Evolutionary conservation across 2,113 vertebrate species (phyloP).

Genomic region (Oncorhynchus mykiss): DNA sequence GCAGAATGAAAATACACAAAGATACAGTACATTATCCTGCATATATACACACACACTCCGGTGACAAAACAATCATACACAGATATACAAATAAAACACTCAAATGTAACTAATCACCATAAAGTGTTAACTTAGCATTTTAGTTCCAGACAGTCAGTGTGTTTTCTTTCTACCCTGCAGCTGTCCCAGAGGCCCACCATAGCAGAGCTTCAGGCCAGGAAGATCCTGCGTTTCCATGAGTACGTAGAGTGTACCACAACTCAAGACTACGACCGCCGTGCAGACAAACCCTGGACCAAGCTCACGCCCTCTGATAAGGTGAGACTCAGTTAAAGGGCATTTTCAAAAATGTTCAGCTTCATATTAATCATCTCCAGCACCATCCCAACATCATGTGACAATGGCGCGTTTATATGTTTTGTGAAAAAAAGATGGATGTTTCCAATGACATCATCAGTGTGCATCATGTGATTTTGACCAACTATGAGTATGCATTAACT

Average conservation of each 20-base stretch:
- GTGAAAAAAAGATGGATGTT: too few species aligned
- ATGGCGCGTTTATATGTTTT: too few species aligned
- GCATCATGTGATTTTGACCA: too few species aligned
- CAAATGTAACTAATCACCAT: neutral
- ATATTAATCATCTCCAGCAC: too few species aligned
- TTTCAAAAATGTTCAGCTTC: too few species aligned
- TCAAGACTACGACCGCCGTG: slow-evolving; percentile 93
- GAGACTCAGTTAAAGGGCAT: neutral
- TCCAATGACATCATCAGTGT: too few species aligned
- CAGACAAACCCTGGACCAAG: slow-evolving; percentile 96
- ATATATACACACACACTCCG: neutral
- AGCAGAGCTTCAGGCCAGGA: slow-evolving; percentile 90
- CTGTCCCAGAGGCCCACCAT: slow-evolving; percentile 95
- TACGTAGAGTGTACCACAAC: slow-evolving; percentile 93
- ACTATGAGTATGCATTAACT: too few species aligned
- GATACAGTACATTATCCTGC: neutral
- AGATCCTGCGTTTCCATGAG: slow-evolving; percentile 96
- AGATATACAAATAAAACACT: neutral
- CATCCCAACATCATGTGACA: too few species aligned
- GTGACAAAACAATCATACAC: neutral
- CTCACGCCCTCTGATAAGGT: slow-evolving; percentile 97
- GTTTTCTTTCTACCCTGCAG: slow-evolving; percentile 59
- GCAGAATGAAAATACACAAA: neutral
- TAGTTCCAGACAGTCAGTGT: neutral
- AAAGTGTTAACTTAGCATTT: neutral